Evolutionary conservation across 2,797 vertebrate genomes (phyloP).

Genomic region (Dipus sagitta): DNA sequence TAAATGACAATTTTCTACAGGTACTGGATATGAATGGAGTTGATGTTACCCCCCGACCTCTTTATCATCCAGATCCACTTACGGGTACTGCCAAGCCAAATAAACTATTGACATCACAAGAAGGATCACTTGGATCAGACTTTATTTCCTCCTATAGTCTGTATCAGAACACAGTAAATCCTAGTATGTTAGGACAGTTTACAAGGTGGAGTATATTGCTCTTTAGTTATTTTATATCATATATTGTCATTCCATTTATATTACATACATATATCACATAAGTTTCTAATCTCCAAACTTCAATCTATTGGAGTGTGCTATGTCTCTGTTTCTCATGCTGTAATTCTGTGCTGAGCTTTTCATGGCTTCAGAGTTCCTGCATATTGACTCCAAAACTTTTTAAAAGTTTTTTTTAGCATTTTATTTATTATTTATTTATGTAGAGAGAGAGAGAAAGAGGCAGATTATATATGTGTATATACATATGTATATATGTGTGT

Average conservation of each 20-base stretch:
- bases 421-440: no score
- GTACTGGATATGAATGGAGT: slow-evolving; percentile 91
- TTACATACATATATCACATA: neutral
- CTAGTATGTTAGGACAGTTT: slow-evolving; percentile 88
- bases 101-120: slow-evolving; percentile 87
- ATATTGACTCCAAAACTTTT: neutral
- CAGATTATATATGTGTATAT: no score
- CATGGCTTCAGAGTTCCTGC: neutral
- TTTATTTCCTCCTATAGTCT: slow-evolving; percentile 81
- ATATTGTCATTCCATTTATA: neutral
- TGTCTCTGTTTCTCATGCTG: neutral
- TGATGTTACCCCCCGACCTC: slow-evolving; percentile 92
- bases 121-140: slow-evolving; percentile 86
- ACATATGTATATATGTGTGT: no score
- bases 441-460: no score
- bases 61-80: slow-evolving; percentile 88
- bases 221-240: neutral
- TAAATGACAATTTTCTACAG: slow-evolving; percentile 85
- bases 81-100: slow-evolving; percentile 73
- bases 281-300: neutral
- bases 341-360: slow-evolving; percentile 31
- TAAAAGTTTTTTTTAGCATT: no score
- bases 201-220: slow-evolving; percentile 84
- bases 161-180: slow-evolving; percentile 85
- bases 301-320: neutral